Base-by-base conservation (phyloP, 2,113 vertebrate genomes). In the Nesoenas mayeri region DNA sequence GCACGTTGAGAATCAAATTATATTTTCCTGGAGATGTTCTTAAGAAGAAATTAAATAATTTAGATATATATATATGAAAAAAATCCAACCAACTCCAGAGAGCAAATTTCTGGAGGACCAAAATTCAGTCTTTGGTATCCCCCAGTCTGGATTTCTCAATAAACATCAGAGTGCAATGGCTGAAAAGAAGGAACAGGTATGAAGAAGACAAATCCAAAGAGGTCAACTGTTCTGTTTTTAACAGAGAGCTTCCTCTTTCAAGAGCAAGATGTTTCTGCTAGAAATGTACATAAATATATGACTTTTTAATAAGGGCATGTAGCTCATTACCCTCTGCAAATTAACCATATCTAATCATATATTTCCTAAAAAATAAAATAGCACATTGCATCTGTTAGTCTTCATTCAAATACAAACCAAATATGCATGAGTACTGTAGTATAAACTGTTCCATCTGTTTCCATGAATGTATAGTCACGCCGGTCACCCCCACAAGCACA, bases 401-500 rank as follows among this genome's bases (percentile, higher is more conserved):
- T 85, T 94, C 81, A 93, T 89, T 93, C 92, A 91, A 64, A 94
- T 75, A 91, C 94, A 93, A 96, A 93, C 95, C 92, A 96, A 95
- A 92, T 96, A 94, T 94, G 83, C 92, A 92, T 81, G 88, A 96
- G 93, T 94, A 91, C 83, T 89, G 62, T 93, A 93, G 89, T 94
- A 93, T 97, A 95, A 95, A 91, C 84, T 81, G 65, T 93, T 88
- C 96, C 97, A 97, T 97, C 95, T 97, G 96, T 91, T 97, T 95
- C 67, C 77, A 67, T 65, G 89, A 92, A 93, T 85, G 75, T 93
- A 89, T 73, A 88, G 91, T 96, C 94, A 94, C 2, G 38, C 89
- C 88, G 94, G 89, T 94, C 89, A 90, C 84, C 89, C 92, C 32
- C 88, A 0, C 69, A 77, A 89, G 84, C 75, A 81, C 34, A 90